Conservation (phyloP, 1,140 invertebrate genomes). For the Drosophila sulfurigaster region DNA sequence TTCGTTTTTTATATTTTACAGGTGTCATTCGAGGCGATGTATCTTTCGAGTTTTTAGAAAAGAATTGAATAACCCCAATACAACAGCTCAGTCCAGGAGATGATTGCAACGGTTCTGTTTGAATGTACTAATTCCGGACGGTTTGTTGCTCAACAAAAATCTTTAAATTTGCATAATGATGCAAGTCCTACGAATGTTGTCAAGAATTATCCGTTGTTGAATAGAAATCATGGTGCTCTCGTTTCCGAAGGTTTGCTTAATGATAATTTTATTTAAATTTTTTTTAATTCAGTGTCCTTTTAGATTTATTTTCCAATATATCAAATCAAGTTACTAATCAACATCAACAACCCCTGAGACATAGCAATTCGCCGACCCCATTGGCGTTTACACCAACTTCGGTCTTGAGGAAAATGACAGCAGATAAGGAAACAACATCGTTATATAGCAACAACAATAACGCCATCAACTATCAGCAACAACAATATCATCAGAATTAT, state of each 20-base stretch:
- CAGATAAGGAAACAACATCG: conserved; percentile 89
- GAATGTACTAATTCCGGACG: conserved; percentile 68
- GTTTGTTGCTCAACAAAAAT: conserved; percentile 33
- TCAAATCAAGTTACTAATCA: conserved; percentile 2
- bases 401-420: conserved; percentile 96
- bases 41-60: conserved; percentile 86
- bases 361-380: conserved; percentile 87
- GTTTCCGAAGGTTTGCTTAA: conserved; percentile 55
- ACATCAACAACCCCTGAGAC: conserved; percentile 22
- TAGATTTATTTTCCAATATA: conserved; percentile 43
- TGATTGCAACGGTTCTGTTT: conserved; percentile 89
- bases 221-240: conserved; percentile 31
- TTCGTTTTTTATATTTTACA: conserved; percentile 1
- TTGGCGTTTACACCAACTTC: conserved; percentile 96
- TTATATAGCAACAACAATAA: conserved; percentile 20
- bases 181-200: conserved; percentile 24
- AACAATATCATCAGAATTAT: conserved; percentile 55
- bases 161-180: conserved; percentile 18
- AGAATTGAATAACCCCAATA: conserved; percentile 90
- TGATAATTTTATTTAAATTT: not conserved
- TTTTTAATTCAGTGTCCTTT: conserved; percentile 3
- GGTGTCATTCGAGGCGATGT: conserved; percentile 58
- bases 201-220: conserved; percentile 27
- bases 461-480: conserved; percentile 57
- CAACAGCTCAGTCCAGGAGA: conserved; percentile 90